phyloP scores from a whole-genome alignment of 1,140 invertebrate species.

The Colletes latitarsis region DNA sequence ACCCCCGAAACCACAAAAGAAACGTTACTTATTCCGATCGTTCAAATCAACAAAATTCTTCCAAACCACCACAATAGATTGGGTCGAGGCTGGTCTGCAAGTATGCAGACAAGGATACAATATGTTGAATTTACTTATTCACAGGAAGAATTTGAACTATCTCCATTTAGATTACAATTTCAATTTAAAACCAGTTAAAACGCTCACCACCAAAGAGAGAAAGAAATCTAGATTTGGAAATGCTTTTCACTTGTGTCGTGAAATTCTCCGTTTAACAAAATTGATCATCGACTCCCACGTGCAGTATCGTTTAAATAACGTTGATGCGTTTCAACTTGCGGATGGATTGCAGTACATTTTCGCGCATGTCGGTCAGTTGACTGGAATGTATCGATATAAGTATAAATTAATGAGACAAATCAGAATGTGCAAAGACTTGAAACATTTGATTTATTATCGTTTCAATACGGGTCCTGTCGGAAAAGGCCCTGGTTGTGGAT shows the following conservation, averaged over 20 bases:
- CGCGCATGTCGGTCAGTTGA: slow-evolving; percentile 99
- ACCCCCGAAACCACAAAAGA: slow-evolving; percentile 99
- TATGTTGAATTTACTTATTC: slow-evolving; percentile 99
- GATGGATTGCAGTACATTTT: slow-evolving; percentile 99
- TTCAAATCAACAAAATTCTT: slow-evolving; percentile 99
- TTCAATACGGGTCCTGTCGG: slow-evolving; percentile 99
- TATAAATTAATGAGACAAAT: slow-evolving; percentile 99
- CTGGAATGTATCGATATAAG: slow-evolving; percentile 99
- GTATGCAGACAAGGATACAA: slow-evolving; percentile 99
- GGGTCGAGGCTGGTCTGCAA: slow-evolving; percentile 99
- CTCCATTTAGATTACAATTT: slow-evolving; percentile 99
- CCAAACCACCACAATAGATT: slow-evolving; percentile 99
- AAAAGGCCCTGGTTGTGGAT: slow-evolving; percentile 99
- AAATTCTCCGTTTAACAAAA: slow-evolving; percentile 98
- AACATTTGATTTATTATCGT: slow-evolving; percentile 99
- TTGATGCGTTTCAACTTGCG: slow-evolving; percentile 99
- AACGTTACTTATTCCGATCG: slow-evolving; percentile 98
- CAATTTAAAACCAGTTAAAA: slow-evolving; percentile 99
- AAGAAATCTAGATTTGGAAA: slow-evolving; percentile 99
- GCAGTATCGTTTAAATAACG: slow-evolving; percentile 99
- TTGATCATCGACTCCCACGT: slow-evolving; percentile 99
- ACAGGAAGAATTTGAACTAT: slow-evolving; percentile 99
- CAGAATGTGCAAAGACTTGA: slow-evolving; percentile 99
- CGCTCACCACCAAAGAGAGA: slow-evolving; percentile 98
- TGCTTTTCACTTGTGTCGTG: slow-evolving; percentile 99